phyloP scores from a whole-genome alignment of 2,888 invertebrate species.

The Gastrophysa polygoni region DNA sequence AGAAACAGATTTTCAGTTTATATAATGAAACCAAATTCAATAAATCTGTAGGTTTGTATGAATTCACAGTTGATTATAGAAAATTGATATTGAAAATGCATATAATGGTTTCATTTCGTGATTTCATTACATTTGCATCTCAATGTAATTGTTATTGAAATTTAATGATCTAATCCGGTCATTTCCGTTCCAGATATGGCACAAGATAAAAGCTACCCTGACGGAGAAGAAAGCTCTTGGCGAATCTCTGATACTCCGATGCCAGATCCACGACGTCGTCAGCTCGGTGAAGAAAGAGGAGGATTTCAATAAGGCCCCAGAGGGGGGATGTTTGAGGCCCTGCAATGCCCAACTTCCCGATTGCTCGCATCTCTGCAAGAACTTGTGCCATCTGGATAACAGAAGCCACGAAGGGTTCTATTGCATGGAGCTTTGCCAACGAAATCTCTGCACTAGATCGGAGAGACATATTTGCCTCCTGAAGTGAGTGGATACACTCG shows the following conservation, averaged over 20 bases:
- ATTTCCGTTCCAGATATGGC: constrained; percentile 61
- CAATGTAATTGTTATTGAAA: too few relatives aligned
- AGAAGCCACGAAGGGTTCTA: constrained; percentile 59
- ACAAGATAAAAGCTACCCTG: constrained; percentile 60
- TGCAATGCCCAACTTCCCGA: background rate
- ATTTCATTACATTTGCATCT: too few relatives aligned
- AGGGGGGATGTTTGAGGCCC: constrained; percentile 65
- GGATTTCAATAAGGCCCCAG: constrained; percentile 38
- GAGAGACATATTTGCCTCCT: constrained; percentile 59
- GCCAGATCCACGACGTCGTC: constrained; percentile 58
- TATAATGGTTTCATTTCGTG: too few relatives aligned
- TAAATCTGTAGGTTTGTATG: too few relatives aligned
- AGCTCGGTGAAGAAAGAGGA: constrained; percentile 43
- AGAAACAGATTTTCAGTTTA: too few relatives aligned
- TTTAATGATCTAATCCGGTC: too few relatives aligned
- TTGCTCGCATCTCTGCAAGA: constrained; percentile 69
- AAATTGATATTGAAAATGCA: too few relatives aligned
- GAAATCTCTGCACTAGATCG: background rate
- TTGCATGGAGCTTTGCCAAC: constrained; percentile 60
- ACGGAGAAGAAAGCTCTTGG: constrained; percentile 62
- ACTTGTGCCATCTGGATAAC: constrained; percentile 67
- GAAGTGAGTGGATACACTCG: too few relatives aligned
- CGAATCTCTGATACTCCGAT: constrained; percentile 58
- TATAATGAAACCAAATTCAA: too few relatives aligned
- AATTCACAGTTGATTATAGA: too few relatives aligned